Conservation (phyloP, 2,113 vertebrate species). For the Pteropus alecto region DNA sequence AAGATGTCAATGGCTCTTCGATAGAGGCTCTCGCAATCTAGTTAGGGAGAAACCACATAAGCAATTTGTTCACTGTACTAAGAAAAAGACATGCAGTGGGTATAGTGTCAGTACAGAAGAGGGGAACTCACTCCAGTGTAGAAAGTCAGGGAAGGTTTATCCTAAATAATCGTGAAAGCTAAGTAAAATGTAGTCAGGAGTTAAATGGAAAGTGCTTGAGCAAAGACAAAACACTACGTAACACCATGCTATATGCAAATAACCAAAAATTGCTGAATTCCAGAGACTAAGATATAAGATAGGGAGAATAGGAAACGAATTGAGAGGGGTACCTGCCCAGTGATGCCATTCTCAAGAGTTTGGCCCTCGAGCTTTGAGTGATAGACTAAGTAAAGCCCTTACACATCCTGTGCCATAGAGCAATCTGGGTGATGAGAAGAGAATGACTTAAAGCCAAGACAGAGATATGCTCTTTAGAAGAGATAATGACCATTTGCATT, state of each 20-base stretch:
- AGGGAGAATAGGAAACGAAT: neutral
- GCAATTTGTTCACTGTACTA: neutral
- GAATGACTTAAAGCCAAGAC: neutral
- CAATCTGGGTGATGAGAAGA: neutral
- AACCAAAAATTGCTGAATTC: neutral
- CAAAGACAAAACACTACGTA: neutral
- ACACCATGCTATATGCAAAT: neutral
- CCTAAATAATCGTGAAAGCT: neutral
- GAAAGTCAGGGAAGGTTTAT: neutral
- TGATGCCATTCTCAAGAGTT: neutral
- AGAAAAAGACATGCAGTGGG: neutral
- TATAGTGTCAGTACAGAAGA: neutral
- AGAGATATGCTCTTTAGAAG: neutral
- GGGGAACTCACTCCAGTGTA: rapidly evolving
- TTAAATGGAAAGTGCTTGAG: neutral
- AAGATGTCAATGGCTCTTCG: neutral
- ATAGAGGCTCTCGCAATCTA: neutral
- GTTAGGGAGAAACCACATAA: neutral
- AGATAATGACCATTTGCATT: neutral
- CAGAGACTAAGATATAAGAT: neutral
- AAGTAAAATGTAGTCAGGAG: neutral
- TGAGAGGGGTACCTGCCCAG: rapidly evolving
- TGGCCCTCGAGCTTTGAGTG: neutral
- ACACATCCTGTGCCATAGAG: rapidly evolving
- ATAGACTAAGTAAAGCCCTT: neutral